These are phyloP conservation scores for Ochropleura plecta DNA, from an alignment of 2,888 invertebrate species.

Conservation along the genomic window DNA sequence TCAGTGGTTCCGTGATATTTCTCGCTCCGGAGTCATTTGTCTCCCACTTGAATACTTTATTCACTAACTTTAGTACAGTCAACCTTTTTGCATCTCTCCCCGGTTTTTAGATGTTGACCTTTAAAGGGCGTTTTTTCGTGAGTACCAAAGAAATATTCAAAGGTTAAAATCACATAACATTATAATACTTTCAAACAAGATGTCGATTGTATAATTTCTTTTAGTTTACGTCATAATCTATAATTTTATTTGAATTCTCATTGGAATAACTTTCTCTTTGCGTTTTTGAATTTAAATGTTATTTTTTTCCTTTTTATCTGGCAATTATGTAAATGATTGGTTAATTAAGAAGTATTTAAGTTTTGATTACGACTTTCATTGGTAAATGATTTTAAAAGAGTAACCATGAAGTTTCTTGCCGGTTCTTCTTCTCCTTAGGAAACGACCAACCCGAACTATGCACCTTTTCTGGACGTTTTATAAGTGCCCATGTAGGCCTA, in stretches of 20 bases:
- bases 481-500: too few species aligned
- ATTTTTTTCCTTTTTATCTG: not conserved
- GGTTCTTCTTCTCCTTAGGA: too few species aligned
- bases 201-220: not conserved
- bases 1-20: constrained; percentile 62
- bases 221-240: constrained; percentile 12
- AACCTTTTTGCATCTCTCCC: constrained; percentile 62
- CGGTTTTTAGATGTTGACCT: constrained; percentile 40
- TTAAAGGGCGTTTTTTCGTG: constrained; percentile 19
- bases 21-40: constrained; percentile 64
- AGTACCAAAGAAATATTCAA: constrained; percentile 11
- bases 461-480: too few species aligned
- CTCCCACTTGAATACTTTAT: constrained; percentile 71
- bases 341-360: not conserved
- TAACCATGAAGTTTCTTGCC: too few species aligned
- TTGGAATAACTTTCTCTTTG: constrained; percentile 2
- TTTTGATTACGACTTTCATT: constrained; percentile 1
- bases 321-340: not conserved
- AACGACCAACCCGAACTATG: too few species aligned
- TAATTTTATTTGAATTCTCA: not conserved
- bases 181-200: constrained; percentile 18
- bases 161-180: constrained; percentile 19
- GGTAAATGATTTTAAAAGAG: not conserved
- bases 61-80: constrained; percentile 65
- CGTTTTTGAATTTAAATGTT: not conserved